Percentiles rank a stretch among this genome's conserved stretches.
Conservation (phyloP, 2,888 invertebrate species). For the Stegophylla sp. region DNA sequence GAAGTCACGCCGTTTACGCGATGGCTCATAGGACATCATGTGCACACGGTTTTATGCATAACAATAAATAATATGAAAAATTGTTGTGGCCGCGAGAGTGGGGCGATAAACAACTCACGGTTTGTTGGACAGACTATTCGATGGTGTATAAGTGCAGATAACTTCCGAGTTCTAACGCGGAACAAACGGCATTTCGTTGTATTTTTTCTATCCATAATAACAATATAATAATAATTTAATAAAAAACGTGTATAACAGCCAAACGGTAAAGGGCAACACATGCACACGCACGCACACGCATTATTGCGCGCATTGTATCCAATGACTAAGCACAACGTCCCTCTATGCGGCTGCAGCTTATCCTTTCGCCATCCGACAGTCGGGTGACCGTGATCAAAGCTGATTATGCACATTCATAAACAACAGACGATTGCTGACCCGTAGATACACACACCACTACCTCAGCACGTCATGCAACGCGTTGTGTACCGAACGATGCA, state of each 20-base stretch:
- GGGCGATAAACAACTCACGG: neutral
- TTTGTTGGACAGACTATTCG: too few species aligned
- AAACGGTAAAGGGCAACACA: too few species aligned
- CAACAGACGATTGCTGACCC: slow-evolving; percentile 21
- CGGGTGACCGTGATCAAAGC: slow-evolving; percentile 46
- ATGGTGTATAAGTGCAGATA: too few species aligned
- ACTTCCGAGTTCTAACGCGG: too few species aligned
- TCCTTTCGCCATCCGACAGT: slow-evolving; percentile 49
- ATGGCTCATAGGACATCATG: too few species aligned
- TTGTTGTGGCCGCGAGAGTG: too few species aligned
- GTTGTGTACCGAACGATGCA: neutral
- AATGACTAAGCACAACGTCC: slow-evolving; percentile 26
- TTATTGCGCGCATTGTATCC: slow-evolving; percentile 20
- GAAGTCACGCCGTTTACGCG: neutral
- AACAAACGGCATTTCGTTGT: too few species aligned
- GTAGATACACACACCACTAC: neutral
- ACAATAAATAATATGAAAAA: too few species aligned
- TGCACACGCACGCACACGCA: neutral
- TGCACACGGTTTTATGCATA: neutral
- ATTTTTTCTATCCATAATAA: too few species aligned
- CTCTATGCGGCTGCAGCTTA: neutral
- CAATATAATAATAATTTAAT: too few species aligned
- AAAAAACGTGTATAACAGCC: too few species aligned
- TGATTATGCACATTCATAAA: slow-evolving; percentile 35
- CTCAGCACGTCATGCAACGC: too few species aligned